phyloP scores from a whole-genome alignment of 2,797 vertebrate genomes.

The Smutsia gigantea region DNA sequence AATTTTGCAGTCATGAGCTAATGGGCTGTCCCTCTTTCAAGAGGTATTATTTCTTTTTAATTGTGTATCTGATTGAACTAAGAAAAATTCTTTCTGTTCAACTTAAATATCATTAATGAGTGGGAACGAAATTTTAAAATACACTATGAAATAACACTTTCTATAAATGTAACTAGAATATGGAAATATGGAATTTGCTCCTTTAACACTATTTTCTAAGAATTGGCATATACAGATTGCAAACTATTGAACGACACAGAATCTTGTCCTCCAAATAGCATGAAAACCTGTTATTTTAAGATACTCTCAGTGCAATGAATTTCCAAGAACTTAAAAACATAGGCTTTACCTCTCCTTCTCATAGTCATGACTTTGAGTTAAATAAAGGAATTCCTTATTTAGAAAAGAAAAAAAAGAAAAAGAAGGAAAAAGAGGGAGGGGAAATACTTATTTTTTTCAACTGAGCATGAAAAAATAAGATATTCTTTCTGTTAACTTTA shows the following conservation, averaged over 20 bases:
- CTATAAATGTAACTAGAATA: not conserved
- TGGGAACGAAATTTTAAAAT: slow-evolving; percentile 27
- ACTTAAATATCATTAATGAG: not conserved
- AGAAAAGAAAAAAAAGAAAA: not conserved
- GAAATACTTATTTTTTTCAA: not conserved
- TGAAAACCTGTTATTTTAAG: slow-evolving; percentile 24
- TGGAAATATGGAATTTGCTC: not conserved
- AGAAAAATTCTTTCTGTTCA: not conserved
- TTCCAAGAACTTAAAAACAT: slow-evolving; percentile 17
- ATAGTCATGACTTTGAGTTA: not conserved
- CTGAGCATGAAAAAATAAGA: not conserved
- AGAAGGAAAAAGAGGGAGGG: not conserved
- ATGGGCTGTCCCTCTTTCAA: not conserved
- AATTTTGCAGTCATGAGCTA: not conserved
- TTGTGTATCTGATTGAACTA: not conserved
- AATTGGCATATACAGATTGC: not conserved
- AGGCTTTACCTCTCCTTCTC: not conserved
- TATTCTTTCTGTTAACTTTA: not conserved
- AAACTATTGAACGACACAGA: not conserved
- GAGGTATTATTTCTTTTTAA: not conserved
- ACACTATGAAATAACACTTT: not conserved
- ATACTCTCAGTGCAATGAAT: not conserved
- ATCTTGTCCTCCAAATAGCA: not conserved
- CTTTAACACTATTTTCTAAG: slow-evolving; percentile 7
- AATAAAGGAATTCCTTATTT: not conserved